A percentile compares a stretch with the other conserved stretches of the same genome.
These are phyloP conservation scores for Lingula anatina DNA, from an alignment of 2,888 invertebrate species.

Conservation along the genomic window DNA sequence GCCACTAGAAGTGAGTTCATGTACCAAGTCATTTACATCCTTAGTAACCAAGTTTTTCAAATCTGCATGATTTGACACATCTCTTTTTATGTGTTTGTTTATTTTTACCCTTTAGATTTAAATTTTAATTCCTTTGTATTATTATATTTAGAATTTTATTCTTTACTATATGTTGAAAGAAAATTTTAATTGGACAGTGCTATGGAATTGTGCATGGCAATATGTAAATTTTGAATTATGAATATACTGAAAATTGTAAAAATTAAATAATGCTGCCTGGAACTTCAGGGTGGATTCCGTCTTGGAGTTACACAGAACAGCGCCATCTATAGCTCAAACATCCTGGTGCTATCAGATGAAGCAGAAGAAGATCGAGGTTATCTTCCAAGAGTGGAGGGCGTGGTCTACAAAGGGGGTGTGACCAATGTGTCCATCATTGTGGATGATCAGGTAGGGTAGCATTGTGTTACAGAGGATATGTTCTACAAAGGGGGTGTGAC, in stretches of 20 bases:
- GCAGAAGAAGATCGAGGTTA: conserved; percentile 62
- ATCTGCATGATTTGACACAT: too few species aligned
- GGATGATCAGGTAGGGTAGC: too few species aligned
- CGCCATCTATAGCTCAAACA: conserved; percentile 53
- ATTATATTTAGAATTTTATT: too few species aligned
- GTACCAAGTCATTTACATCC: neutral
- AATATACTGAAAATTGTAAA: neutral
- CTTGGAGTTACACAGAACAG: conserved; percentile 57
- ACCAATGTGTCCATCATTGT: conserved; percentile 53
- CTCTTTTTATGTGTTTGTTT: neutral
- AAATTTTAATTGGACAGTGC: too few species aligned
- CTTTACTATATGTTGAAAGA: too few species aligned
- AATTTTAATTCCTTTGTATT: neutral
- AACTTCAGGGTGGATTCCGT: conserved; percentile 60
- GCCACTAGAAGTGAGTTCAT: conserved; percentile 57
- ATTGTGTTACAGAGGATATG: too few species aligned
- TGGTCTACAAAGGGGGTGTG: conserved; percentile 61
- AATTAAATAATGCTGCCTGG: conserved; percentile 1
- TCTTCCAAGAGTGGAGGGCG: conserved; percentile 59
- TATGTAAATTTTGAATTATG: too few species aligned
- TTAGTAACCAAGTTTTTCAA: too few species aligned
- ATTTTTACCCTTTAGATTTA: neutral
- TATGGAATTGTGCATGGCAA: too few species aligned
- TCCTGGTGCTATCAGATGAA: conserved; percentile 60
- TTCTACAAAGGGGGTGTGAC: too few species aligned